Evolutionary conservation across 1,140 invertebrate species (phyloP).

Genomic region (Papilio polyxenes): DNA sequence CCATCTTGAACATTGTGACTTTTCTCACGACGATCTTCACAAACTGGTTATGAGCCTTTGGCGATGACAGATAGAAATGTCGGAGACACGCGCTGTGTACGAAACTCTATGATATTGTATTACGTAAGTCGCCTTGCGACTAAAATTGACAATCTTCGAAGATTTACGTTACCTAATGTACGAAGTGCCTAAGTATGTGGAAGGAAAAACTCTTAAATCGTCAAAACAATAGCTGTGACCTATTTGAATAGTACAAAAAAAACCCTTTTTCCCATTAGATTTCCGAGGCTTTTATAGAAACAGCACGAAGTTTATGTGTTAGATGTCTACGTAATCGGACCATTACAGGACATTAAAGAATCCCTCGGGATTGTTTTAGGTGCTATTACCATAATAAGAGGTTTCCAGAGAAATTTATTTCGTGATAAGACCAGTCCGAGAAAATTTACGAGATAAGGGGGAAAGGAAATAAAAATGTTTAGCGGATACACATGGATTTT

Average conservation of each 20-base stretch:
- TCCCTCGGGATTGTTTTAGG: constrained; percentile 37
- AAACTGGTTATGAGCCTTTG: no score
- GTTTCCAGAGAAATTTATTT: constrained; percentile 35
- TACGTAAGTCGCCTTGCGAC: no score
- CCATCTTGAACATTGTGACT: no score
- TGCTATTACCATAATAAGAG: constrained; percentile 38
- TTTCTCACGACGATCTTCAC: no score
- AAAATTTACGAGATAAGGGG: constrained; percentile 33
- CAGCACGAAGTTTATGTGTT: constrained; percentile 36
- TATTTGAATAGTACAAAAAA: constrained; percentile 21
- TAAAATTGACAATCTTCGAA: no score
- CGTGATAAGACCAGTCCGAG: constrained; percentile 23
- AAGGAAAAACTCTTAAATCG: not conserved
- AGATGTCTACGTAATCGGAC: constrained; percentile 37
- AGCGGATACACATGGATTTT: constrained; percentile 6
- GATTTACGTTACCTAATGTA: no score
- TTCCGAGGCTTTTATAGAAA: constrained; percentile 22
- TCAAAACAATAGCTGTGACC: not conserved
- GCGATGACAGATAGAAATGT: no score
- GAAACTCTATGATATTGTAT: no score
- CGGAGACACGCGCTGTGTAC: no score
- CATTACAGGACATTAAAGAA: constrained; percentile 39
- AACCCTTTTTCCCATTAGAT: constrained; percentile 25
- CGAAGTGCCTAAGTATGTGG: not conserved
- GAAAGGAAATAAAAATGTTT: constrained; percentile 15